Conservation (phyloP, 1,140 invertebrate species). For the Bombus turneri region DNA sequence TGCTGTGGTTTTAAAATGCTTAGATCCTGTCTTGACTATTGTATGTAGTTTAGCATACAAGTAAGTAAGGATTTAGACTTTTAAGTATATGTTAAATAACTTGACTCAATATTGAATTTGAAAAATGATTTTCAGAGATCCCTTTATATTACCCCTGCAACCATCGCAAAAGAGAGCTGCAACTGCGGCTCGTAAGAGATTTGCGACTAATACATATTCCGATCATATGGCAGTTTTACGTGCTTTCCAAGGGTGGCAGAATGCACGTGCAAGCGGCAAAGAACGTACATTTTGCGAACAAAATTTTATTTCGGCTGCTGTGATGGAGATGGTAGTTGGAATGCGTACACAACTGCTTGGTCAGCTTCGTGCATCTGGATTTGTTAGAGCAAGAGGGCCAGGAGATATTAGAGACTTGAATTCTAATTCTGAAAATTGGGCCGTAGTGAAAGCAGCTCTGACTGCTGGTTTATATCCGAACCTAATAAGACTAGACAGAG, state of each 20-base stretch:
- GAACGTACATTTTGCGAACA: slow-evolving; percentile 90
- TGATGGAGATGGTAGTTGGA: slow-evolving; percentile 93
- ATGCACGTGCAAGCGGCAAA: slow-evolving; percentile 86
- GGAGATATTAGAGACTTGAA: slow-evolving; percentile 89
- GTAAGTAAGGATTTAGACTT: slow-evolving; percentile 82
- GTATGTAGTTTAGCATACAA: slow-evolving; percentile 93
- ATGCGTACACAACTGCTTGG: slow-evolving; percentile 91
- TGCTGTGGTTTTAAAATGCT: slow-evolving; percentile 94
- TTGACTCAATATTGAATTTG: background rate
- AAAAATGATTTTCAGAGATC: slow-evolving; percentile 84
- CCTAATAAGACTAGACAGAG: slow-evolving; percentile 87
- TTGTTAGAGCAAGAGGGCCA: slow-evolving; percentile 89
- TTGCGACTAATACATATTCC: slow-evolving; percentile 90
- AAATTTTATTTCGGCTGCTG: slow-evolving; percentile 90
- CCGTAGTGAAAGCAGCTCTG: slow-evolving; percentile 94
- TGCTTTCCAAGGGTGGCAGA: slow-evolving; percentile 92
- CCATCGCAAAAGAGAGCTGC: slow-evolving; percentile 86
- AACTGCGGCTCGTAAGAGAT: slow-evolving; percentile 85
- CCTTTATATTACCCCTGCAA: slow-evolving; percentile 89
- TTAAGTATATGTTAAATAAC: background rate
- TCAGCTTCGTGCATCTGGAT: slow-evolving; percentile 92
- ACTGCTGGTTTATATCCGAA: slow-evolving; percentile 94
- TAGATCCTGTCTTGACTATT: slow-evolving; percentile 97
- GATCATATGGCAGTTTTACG: slow-evolving; percentile 96
- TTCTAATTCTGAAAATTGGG: slow-evolving; percentile 94